These are phyloP conservation scores for Mellilla xanthometata DNA, from an alignment of 2,888 invertebrate species.

Conservation along the genomic window DNA sequence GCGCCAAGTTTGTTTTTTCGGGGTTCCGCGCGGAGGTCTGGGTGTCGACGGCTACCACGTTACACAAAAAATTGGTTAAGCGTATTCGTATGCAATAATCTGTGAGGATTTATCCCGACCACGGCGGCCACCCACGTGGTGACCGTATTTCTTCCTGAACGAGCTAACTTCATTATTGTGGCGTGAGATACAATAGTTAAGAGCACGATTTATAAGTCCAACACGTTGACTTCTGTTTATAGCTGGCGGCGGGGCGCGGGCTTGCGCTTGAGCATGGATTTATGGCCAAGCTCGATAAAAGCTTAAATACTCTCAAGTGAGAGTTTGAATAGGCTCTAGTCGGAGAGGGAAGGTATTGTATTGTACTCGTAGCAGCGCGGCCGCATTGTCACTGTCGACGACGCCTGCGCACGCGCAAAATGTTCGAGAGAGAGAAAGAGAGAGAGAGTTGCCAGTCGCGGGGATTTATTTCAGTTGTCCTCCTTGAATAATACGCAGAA, in stretches of 20 bases:
- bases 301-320: slow-evolving; percentile 78
- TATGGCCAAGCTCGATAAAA: slow-evolving; percentile 78
- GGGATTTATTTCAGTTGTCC: no score
- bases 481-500: no score
- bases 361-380: slow-evolving; percentile 1
- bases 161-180: slow-evolving; percentile 83
- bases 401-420: slow-evolving; percentile 1
- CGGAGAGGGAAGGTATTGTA: slow-evolving; percentile 25
- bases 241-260: slow-evolving; percentile 75
- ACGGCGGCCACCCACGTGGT: slow-evolving; percentile 78
- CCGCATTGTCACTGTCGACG: slow-evolving; percentile 11
- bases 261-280: slow-evolving; percentile 77
- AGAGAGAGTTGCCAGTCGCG: no score
- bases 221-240: slow-evolving; percentile 83
- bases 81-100: slow-evolving; percentile 72
- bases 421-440: no score
- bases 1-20: slow-evolving; percentile 69
- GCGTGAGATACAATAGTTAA: slow-evolving; percentile 82
- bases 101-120: slow-evolving; percentile 69
- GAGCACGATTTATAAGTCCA: slow-evolving; percentile 81
- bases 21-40: slow-evolving; percentile 60
- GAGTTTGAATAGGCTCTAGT: slow-evolving; percentile 62
- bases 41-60: slow-evolving; percentile 62
- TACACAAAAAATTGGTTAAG: slow-evolving; percentile 67
- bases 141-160: slow-evolving; percentile 78